Evolutionary conservation across 2,888 invertebrate genomes (phyloP).

Genomic region (Himalopsyche japonica): DNA sequence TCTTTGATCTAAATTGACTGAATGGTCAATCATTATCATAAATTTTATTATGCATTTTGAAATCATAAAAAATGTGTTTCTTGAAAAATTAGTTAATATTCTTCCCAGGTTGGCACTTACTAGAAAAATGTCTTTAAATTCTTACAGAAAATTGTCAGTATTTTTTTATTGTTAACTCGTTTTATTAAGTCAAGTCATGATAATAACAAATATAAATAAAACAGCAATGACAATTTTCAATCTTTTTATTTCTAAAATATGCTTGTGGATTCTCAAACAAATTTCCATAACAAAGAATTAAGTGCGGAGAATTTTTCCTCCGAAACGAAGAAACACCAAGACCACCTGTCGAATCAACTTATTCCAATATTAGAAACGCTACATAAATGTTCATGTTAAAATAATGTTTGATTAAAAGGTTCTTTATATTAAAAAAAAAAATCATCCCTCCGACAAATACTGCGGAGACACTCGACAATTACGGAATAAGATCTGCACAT

Average conservation of each 20-base stretch:
- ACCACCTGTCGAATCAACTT: conserved; percentile 12
- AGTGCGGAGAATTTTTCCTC: not conserved
- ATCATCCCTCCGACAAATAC: not conserved
- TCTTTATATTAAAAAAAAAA: not conserved
- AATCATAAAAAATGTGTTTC: no score
- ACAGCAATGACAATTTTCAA: conserved; percentile 20
- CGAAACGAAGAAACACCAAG: conserved; percentile 11
- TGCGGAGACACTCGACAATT: not conserved
- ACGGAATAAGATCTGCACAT: not conserved
- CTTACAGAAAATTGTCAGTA: no score
- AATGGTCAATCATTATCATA: no score
- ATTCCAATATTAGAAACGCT: conserved; percentile 18
- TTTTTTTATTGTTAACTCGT: no score
- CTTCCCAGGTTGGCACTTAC: no score
- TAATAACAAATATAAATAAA: not conserved
- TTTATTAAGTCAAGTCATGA: no score
- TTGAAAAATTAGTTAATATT: no score
- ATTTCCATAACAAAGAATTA: conserved; percentile 25
- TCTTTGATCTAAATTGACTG: no score
- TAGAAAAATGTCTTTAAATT: no score
- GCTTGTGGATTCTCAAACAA: conserved; percentile 28
- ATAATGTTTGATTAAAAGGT: not conserved
- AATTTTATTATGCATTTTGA: no score
- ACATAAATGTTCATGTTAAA: conserved; percentile 18
- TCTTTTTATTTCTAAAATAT: conserved; percentile 41